A percentile compares a stretch with the other conserved stretches of the same genome.
phyloP scores from a whole-genome alignment of 2,888 invertebrate genomes.

The Ephialtes manifestator region DNA sequence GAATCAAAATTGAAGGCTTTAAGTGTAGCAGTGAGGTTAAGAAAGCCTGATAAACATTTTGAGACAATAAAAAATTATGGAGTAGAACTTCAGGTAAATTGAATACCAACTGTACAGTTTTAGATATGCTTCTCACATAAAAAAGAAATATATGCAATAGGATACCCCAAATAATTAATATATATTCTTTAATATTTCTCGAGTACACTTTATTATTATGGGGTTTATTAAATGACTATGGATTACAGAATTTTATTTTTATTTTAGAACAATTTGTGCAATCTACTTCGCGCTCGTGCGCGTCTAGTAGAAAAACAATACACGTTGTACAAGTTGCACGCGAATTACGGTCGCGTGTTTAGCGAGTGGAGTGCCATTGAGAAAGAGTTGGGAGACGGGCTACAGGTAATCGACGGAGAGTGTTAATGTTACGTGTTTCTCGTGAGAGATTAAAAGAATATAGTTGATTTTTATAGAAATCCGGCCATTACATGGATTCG shows the following conservation, averaged over 20 bases:
- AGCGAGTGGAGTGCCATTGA: slow-evolving; percentile 95
- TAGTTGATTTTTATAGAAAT: slow-evolving; percentile 85
- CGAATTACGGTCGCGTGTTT: slow-evolving; percentile 93
- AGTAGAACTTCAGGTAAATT: slow-evolving; percentile 89
- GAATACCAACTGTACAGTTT: neutral
- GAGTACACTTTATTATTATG: no score
- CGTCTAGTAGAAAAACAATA: slow-evolving; percentile 92
- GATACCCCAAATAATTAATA: no score
- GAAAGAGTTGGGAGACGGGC: slow-evolving; percentile 92
- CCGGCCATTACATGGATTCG: slow-evolving; percentile 90
- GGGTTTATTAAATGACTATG: no score
- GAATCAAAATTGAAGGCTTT: slow-evolving; percentile 93
- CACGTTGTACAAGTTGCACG: slow-evolving; percentile 92
- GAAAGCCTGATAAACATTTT: slow-evolving; percentile 91
- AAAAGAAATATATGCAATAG: no score
- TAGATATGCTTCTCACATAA: neutral
- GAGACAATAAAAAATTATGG: slow-evolving; percentile 92
- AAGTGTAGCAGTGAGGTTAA: slow-evolving; percentile 91
- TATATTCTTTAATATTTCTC: no score
- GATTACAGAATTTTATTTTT: slow-evolving; percentile 59
- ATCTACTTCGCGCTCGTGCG: slow-evolving; percentile 86
- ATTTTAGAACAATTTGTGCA: slow-evolving; percentile 83
- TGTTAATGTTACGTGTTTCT: neutral
- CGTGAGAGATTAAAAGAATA: slow-evolving; percentile 2
- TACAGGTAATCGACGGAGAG: slow-evolving; percentile 87